These are phyloP conservation scores for Passer domesticus DNA, from an alignment of 2,113 vertebrate genomes.

Conservation along the genomic window DNA sequence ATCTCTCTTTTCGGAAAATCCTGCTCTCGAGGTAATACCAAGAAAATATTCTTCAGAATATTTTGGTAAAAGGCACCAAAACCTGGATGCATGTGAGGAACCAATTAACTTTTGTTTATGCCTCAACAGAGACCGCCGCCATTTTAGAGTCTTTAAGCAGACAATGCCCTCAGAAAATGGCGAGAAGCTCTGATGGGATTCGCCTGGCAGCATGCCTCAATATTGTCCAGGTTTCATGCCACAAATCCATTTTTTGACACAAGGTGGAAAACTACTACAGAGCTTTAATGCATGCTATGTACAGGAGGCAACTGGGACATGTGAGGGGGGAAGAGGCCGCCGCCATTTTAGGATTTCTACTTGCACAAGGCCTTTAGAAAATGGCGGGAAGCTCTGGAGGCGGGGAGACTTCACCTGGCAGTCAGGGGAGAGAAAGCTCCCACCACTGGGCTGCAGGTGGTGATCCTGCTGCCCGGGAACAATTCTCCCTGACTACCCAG, in stretches of 20 bases:
- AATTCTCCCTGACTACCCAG: too few relatives aligned
- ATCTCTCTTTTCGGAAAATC: background rate
- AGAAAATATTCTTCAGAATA: background rate
- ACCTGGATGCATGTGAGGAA: background rate
- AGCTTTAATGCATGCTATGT: fast-evolving
- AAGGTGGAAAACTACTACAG: background rate
- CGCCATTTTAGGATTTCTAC: fast-evolving
- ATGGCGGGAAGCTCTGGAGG: background rate
- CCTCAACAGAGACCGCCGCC: fast-evolving
- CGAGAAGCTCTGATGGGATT: fast-evolving
- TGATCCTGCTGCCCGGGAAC: background rate
- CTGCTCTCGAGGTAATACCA: background rate
- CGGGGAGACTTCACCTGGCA: background rate
- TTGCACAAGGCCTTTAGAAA: fast-evolving
- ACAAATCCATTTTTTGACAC: background rate
- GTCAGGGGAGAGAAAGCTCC: background rate
- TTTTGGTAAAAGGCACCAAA: background rate
- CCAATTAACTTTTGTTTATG: background rate
- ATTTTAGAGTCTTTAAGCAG: background rate
- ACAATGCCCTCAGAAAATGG: background rate
- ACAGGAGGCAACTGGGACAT: too few relatives aligned
- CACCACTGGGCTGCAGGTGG: fast-evolving
- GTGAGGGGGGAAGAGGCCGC: fast-evolving
- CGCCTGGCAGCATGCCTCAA: fast-evolving
- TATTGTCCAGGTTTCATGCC: background rate